A percentile compares a stretch with the other conserved stretches of the same genome.
phyloP scores from a whole-genome alignment of 2,888 invertebrate species.

The Catotricha subobsoleta region DNA sequence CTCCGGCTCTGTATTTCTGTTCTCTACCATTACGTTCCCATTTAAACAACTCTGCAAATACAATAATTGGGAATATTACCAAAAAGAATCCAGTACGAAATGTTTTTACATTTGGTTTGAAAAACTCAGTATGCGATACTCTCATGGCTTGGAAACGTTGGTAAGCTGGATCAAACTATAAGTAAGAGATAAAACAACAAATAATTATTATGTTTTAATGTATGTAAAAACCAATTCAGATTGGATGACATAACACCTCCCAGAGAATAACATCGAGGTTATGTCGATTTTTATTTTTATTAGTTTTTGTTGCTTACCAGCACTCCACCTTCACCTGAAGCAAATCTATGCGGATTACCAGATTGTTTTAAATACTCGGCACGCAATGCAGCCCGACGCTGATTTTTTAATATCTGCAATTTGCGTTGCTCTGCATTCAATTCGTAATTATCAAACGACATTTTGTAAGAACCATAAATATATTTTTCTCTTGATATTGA shows the following conservation, averaged over 20 bases:
- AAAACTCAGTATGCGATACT: conserved; percentile 43
- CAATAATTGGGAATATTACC: conserved; percentile 38
- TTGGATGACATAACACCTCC: conserved; percentile 1
- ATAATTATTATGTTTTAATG: background rate
- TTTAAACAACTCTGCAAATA: conserved; percentile 36
- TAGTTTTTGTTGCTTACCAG: conserved; percentile 36
- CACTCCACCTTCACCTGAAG: conserved; percentile 44
- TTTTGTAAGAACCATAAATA: too few species aligned
- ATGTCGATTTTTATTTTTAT: background rate
- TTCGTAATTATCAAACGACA: background rate
- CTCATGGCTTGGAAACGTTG: conserved; percentile 57
- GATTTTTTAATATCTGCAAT: background rate
- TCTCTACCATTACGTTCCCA: conserved; percentile 37
- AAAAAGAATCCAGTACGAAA: conserved; percentile 33
- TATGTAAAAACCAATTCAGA: too few species aligned
- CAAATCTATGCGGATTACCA: conserved; percentile 53
- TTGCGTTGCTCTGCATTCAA: background rate
- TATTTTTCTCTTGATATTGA: too few species aligned
- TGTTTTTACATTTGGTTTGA: conserved; percentile 43
- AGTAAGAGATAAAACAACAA: conserved; percentile 16
- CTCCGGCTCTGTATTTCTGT: conserved; percentile 42
- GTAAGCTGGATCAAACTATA: conserved; percentile 65
- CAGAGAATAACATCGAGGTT: background rate
- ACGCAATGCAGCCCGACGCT: conserved; percentile 28
- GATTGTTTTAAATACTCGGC: conserved; percentile 52